These are phyloP conservation scores for Pipistrellus kuhlii DNA, from an alignment of 2,797 vertebrate genomes.

Conservation along the genomic window DNA sequence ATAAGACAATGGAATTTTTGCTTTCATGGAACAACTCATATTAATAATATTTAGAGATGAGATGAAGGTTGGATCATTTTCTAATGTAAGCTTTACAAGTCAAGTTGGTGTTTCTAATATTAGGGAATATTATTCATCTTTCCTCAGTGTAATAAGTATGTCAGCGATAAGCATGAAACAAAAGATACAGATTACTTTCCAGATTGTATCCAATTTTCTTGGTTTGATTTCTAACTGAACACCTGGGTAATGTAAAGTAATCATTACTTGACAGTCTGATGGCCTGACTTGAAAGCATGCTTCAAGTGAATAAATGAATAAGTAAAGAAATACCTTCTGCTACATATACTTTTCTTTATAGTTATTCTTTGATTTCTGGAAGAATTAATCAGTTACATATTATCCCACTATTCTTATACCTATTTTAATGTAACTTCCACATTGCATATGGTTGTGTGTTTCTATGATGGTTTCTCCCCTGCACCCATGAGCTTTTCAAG, in stretches of 20 bases:
- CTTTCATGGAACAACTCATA: neutral
- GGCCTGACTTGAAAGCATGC: neutral
- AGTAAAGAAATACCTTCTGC: neutral
- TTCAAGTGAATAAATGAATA: neutral
- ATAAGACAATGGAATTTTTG: neutral
- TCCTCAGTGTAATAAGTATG: slow-evolving; percentile 4
- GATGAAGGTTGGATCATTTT: neutral
- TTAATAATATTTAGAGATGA: neutral
- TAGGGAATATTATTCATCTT: neutral
- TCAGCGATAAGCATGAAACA: neutral
- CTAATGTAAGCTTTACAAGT: neutral
- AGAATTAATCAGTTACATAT: neutral
- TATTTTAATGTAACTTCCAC: neutral
- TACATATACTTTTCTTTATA: neutral
- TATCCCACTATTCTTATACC: neutral
- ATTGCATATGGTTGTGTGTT: neutral
- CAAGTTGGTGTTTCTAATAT: neutral
- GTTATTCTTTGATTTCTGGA: slow-evolving; percentile 18
- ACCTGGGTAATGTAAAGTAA: neutral
- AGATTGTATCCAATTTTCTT: neutral
- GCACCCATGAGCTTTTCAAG: neutral
- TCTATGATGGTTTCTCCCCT: neutral
- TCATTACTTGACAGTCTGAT: neutral
- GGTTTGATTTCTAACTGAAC: neutral
- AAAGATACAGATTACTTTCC: neutral